phyloP scores from a whole-genome alignment of 2,888 invertebrate species.

The Drosophila mulleri region DNA sequence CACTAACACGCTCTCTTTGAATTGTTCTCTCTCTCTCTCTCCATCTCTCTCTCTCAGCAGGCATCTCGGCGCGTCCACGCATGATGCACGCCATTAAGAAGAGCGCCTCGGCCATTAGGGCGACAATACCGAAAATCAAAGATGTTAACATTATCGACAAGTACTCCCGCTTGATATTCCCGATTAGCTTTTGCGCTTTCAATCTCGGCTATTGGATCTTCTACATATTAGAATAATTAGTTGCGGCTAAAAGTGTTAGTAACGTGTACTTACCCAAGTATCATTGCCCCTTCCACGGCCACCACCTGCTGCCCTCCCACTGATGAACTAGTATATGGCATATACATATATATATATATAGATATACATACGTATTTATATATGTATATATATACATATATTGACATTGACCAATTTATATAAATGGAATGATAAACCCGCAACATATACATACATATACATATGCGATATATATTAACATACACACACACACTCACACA shows the following conservation, averaged over 20 bases:
- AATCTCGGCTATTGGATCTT: conserved; percentile 98
- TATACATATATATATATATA: conserved; percentile 2
- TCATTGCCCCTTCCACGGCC: conserved; percentile 24
- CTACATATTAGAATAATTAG: conserved; percentile 89
- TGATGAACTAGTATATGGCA: conserved; percentile 23
- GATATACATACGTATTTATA: too few relatives aligned
- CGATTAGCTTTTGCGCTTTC: conserved; percentile 97
- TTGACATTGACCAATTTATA: conserved; percentile 59
- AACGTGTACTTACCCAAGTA: conserved; percentile 14
- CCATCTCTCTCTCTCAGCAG: conserved; percentile 20
- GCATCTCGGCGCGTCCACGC: conserved; percentile 86
- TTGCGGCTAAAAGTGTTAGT: conserved; percentile 21
- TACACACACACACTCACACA: conserved; percentile 5
- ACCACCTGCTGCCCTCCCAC: conserved; percentile 53
- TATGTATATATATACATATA: conserved; percentile 8
- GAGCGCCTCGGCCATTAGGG: conserved; percentile 93
- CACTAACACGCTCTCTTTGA: background rate
- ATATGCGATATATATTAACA: conserved; percentile 19
- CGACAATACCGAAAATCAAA: conserved; percentile 97
- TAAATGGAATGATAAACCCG: conserved; percentile 50
- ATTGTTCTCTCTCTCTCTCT: background rate
- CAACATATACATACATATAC: conserved; percentile 26
- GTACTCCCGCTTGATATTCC: conserved; percentile 97
- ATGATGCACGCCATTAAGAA: conserved; percentile 93
- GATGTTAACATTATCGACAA: conserved; percentile 99